Evolutionary conservation across 64 coral and sea anemone genomes (phyloP), one percentile per base, ranked within the genome.

Genomic region (Astreopora myriophthalma): DNA sequence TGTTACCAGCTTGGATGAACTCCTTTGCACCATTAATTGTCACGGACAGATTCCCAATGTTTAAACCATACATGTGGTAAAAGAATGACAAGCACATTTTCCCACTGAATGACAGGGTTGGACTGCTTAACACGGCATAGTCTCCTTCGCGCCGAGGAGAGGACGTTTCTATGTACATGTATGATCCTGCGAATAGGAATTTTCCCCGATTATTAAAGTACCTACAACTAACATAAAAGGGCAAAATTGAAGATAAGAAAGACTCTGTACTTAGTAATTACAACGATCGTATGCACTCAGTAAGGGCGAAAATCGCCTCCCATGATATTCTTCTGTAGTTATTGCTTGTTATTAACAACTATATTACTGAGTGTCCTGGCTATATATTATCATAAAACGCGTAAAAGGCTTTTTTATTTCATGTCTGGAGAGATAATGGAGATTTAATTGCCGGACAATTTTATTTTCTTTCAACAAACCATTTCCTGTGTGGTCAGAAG

Each of bases 401-500:
- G 20, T 24, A 69, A 26, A 69, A 69, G 4, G 16, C 7, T 17
- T 4, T 6, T 69, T 24, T 3, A 24, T 5, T 26, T 32, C 5
- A 69, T 32, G 66, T 26, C 66, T 24, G 3, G 3, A 32, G 3
- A 26, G 16, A 69, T 69, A 3, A 69, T 69, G 66, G 30, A 3
- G 66, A 69, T 69, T 24, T 26, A 26, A 32, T 26, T 69, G 16
- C 5, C 17, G 3, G 16, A 26, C 3, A 69, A 26, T 4, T 26
- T 69, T 24, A n/a, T n/a, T n/a, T 26, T 3, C 1, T 73, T 55
- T 37, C 24, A 48, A 79, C 55, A 30, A 67, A 90, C 88, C 88
- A 48, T 80, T 65, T 79, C 90, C 90, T 25, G 67, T 35, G 40
- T 92, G 89, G 31, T 92, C 90, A 85, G 51, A 29, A 22, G 79